A percentile compares a stretch with the other conserved stretches of the same genome.
Conservation (phyloP, 2,113 vertebrate species). For the Crocuta crocuta region DNA sequence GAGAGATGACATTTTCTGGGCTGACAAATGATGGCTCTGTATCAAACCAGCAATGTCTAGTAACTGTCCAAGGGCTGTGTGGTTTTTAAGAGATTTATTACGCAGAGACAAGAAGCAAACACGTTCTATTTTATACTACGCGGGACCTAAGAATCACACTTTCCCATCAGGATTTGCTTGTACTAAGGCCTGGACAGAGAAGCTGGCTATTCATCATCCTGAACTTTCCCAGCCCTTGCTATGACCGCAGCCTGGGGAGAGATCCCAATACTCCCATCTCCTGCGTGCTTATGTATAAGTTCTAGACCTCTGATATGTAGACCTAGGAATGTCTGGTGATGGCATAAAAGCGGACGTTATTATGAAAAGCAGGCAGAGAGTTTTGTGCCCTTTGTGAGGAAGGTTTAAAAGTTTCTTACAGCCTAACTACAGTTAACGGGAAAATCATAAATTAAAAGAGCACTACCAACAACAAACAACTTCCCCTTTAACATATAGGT, state of each 20-base stretch:
- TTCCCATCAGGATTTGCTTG: neutral
- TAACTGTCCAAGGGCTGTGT: neutral
- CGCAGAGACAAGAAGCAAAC: neutral
- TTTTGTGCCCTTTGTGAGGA: neutral
- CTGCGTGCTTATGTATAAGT: neutral
- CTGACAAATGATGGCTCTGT: neutral
- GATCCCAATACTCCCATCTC: neutral
- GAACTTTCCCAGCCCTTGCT: neutral
- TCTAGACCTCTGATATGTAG: neutral
- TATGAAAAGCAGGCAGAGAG: neutral
- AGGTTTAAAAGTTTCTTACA: neutral
- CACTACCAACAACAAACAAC: neutral
- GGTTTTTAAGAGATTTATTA: neutral
- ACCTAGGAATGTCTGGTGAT: neutral
- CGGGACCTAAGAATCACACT: neutral
- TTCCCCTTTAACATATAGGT: constrained; percentile 4
- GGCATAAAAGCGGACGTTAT: neutral
- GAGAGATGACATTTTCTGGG: neutral
- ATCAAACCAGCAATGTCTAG: constrained; percentile 1
- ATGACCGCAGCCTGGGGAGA: neutral
- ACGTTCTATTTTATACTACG: neutral
- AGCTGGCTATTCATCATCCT: neutral
- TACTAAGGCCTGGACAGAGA: neutral
- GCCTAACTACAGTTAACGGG: neutral
- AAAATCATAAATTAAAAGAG: neutral